These are phyloP conservation scores for Diabrotica virgifera DNA, from an alignment of 1,140 invertebrate species.

Conservation along the genomic window DNA sequence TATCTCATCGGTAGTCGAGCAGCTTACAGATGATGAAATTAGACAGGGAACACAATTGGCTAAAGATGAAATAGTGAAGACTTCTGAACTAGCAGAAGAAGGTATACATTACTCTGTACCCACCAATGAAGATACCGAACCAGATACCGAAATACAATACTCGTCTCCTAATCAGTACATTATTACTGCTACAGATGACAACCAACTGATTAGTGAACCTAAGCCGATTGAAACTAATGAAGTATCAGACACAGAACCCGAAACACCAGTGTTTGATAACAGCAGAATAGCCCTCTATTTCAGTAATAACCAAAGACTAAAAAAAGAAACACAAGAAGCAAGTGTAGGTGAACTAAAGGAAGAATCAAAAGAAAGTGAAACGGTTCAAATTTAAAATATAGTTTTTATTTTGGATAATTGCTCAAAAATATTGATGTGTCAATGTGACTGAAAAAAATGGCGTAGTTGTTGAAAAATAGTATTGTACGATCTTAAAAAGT, in stretches of 20 bases:
- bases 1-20: conserved; percentile 14
- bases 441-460: conserved; percentile 7
- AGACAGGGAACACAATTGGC: conserved; percentile 11
- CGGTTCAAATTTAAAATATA: too few relatives aligned
- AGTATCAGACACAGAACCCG: background rate
- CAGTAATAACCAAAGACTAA: conserved; percentile 14
- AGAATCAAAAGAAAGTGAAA: background rate
- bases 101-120: background rate
- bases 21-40: conserved; percentile 15
- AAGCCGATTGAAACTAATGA: background rate
- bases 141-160: conserved; percentile 12
- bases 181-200: conserved; percentile 4
- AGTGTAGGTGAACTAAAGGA: background rate
- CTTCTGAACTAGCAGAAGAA: background rate
- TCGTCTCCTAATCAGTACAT: conserved; percentile 9
- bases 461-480: background rate
- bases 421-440: conserved; percentile 7
- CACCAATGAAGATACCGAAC: background rate
- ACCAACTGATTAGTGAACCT: background rate
- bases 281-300: conserved; percentile 17
- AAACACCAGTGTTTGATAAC: conserved; percentile 4
- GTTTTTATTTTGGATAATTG: background rate
- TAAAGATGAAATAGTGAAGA: conserved; percentile 9
- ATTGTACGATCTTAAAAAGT: background rate
- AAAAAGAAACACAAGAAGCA: conserved; percentile 11